A percentile compares a stretch with the other conserved stretches of the same genome.
Evolutionary conservation across 2,113 vertebrate species (phyloP).

Genomic region (Oreochromis tanganicae): DNA sequence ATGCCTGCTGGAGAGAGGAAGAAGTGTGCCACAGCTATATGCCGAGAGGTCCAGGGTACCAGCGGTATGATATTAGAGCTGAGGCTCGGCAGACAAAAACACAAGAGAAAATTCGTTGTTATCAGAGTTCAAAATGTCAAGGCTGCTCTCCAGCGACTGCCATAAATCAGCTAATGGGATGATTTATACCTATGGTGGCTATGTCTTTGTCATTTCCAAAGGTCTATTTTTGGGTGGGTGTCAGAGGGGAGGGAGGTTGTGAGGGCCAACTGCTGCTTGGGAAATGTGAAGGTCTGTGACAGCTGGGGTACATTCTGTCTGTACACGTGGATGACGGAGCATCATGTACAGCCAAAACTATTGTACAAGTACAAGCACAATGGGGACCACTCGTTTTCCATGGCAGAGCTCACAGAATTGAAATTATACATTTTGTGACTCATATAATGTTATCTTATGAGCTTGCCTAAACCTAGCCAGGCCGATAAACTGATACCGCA

Average conservation of each 20-base stretch:
- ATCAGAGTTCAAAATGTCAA: slow-evolving; percentile 55
- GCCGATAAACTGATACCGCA: background rate
- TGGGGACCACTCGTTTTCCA: background rate
- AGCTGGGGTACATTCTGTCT: slow-evolving; percentile 83
- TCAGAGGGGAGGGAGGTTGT: slow-evolving; percentile 12
- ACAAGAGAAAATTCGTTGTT: slow-evolving; percentile 20
- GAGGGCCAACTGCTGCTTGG: slow-evolving; percentile 78
- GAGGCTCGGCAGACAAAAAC: background rate
- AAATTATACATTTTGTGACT: background rate
- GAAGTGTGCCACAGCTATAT: slow-evolving; percentile 85
- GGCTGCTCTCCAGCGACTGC: slow-evolving; percentile 38
- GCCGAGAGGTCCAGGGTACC: slow-evolving; percentile 84
- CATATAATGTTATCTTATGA: background rate
- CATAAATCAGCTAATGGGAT: slow-evolving; percentile 79
- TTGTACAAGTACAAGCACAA: background rate
- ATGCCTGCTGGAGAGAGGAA: slow-evolving; percentile 83
- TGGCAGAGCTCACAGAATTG: background rate
- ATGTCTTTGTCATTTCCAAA: slow-evolving; percentile 83
- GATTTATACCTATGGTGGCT: slow-evolving; percentile 74
- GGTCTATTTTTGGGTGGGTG: slow-evolving; percentile 82
- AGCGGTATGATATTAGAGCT: slow-evolving; percentile 66
- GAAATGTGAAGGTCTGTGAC: slow-evolving; percentile 81
- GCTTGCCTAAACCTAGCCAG: background rate
- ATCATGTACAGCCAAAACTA: background rate
- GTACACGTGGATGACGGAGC: slow-evolving; percentile 12